Evolutionary conservation across 2,113 vertebrate species (phyloP).

Genomic region (Seriola rivoliana): DNA sequence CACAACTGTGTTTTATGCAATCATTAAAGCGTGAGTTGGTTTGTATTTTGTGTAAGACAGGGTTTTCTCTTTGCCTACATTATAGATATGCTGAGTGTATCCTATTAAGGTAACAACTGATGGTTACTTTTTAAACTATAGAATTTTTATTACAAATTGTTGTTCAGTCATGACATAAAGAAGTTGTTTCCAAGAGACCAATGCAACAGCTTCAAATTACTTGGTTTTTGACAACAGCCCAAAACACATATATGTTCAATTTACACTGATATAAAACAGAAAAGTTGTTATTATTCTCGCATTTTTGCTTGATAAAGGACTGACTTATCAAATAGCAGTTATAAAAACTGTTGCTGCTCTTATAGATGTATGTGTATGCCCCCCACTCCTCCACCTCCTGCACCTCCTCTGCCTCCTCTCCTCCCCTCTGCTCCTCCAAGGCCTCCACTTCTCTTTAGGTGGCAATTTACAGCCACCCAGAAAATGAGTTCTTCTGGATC

Average conservation of each 20-base stretch:
- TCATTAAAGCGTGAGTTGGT: slow-evolving; percentile 11
- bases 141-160: not conserved
- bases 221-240: not conserved
- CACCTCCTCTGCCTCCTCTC: slow-evolving; percentile 4
- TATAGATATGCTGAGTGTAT: not conserved
- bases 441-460: slow-evolving; percentile 67
- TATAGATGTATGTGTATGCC: not conserved
- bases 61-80: not conserved
- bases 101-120: not conserved
- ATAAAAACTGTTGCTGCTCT: not conserved
- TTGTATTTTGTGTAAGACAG: not conserved
- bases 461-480: slow-evolving; percentile 78
- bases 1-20: slow-evolving; percentile 32
- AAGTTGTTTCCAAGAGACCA: not conserved
- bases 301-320: not conserved
- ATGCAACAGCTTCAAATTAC: not conserved
- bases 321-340: not conserved
- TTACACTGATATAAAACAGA: too few relatives aligned
- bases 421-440: slow-evolving; percentile 64
- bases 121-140: not conserved
- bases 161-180: not conserved
- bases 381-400: slow-evolving; percentile 11
- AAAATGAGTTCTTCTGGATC: slow-evolving; percentile 79
- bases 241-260: not conserved
- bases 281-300: not conserved